These are phyloP conservation scores for Danio albolineatus DNA, from an alignment of 2,797 vertebrate genomes.

Conservation along the genomic window DNA sequence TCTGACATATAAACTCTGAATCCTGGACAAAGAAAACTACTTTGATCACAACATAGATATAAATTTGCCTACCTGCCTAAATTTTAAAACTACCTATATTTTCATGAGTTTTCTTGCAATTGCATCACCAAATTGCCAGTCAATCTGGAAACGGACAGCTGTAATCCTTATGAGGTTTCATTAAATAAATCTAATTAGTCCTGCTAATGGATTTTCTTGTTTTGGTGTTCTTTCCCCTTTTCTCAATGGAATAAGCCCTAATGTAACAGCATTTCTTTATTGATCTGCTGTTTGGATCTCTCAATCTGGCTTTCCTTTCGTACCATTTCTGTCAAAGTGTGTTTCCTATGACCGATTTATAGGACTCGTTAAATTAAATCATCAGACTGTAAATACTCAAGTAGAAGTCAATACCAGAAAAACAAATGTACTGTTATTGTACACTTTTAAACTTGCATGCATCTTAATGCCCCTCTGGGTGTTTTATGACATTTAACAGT, in stretches of 20 bases:
- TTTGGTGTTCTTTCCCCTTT: constrained; percentile 14
- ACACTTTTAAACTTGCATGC: neutral
- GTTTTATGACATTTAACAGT: constrained; percentile 13
- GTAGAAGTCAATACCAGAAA: neutral
- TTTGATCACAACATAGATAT: no score
- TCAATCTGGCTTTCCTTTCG: neutral
- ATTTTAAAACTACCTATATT: neutral
- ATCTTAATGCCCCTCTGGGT: neutral
- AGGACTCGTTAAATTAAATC: neutral
- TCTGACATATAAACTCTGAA: no score
- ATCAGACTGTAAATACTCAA: neutral
- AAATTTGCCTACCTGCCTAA: neutral
- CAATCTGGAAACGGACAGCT: constrained; percentile 1
- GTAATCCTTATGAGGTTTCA: constrained; percentile 26
- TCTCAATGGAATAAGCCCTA: constrained; percentile 4
- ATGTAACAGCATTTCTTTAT: constrained; percentile 19
- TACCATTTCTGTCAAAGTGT: neutral
- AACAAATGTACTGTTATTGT: neutral
- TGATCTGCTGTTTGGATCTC: constrained; percentile 3
- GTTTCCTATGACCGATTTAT: neutral
- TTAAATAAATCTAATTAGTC: neutral
- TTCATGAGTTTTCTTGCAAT: neutral
- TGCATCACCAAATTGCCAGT: neutral
- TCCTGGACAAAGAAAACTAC: no score
- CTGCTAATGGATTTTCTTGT: constrained; percentile 6